phyloP scores from a whole-genome alignment of 1,140 invertebrate genomes.

The Atta colombica region DNA sequence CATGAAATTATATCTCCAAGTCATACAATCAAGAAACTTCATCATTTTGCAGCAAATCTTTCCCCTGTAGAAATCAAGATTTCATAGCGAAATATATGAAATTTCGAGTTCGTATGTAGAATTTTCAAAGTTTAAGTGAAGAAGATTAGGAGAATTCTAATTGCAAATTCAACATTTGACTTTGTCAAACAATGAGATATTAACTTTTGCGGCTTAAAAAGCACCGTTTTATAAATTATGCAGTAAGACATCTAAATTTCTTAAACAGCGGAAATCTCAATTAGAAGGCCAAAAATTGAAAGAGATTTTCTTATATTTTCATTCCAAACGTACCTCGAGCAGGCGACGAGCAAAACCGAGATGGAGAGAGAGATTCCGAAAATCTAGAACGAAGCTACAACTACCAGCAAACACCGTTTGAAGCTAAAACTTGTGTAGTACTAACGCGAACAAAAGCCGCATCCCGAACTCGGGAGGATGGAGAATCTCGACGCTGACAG shows the following conservation, averaged over 20 bases:
- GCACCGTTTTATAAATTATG: conserved; percentile 35
- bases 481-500: conserved; percentile 10
- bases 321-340: background rate
- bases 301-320: conserved; percentile 43
- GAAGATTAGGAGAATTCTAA: conserved; percentile 3
- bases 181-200: background rate
- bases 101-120: background rate
- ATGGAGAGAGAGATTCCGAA: background rate
- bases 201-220: conserved; percentile 18
- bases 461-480: background rate
- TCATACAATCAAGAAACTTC: conserved; percentile 11
- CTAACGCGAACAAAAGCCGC: conserved; percentile 13
- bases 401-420: background rate
- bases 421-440: conserved; percentile 14
- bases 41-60: conserved; percentile 1
- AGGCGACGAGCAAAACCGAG: background rate
- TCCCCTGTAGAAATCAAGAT: no score
- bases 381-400: conserved; percentile 21
- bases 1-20: conserved; percentile 21
- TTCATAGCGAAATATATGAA: background rate
- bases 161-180: conserved; percentile 1
- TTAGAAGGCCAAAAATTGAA: conserved; percentile 22
- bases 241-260: conserved; percentile 32
- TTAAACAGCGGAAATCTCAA: background rate
- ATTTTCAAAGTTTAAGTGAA: background rate